Conservation (phyloP, 2,113 vertebrate genomes). For the Megatriorchis doriae region DNA sequence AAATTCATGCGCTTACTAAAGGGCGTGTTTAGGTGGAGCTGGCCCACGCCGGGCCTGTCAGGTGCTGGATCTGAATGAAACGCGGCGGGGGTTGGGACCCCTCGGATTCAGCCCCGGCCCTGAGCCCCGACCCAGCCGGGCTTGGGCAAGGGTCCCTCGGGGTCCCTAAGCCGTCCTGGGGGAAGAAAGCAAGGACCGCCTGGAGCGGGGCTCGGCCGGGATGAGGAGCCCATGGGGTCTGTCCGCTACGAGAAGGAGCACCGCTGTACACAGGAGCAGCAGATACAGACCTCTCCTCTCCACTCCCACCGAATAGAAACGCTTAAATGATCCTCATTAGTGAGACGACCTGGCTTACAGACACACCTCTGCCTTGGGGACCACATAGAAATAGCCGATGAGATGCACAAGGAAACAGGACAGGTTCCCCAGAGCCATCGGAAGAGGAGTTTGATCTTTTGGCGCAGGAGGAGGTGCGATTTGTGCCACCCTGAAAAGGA, state of each 20-base stretch:
- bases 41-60: neutral
- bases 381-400: neutral
- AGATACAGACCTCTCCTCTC: neutral
- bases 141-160: neutral
- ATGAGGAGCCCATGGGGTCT: neutral
- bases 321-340: neutral
- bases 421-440: neutral
- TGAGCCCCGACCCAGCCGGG: neutral
- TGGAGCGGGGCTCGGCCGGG: neutral
- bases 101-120: neutral
- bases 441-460: neutral
- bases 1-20: neutral
- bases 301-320: neutral
- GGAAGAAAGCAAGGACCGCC: neutral
- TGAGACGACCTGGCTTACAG: neutral
- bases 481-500: neutral
- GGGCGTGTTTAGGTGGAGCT: neutral
- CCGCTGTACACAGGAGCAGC: neutral
- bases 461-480: neutral
- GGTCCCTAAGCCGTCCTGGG: neutral
- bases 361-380: neutral
- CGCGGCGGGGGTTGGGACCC: fast-evolving
- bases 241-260: fast-evolving
- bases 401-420: fast-evolving
- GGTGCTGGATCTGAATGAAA: neutral